Conservation (phyloP, 2,888 invertebrate species). For the Schizaphis graminum region DNA sequence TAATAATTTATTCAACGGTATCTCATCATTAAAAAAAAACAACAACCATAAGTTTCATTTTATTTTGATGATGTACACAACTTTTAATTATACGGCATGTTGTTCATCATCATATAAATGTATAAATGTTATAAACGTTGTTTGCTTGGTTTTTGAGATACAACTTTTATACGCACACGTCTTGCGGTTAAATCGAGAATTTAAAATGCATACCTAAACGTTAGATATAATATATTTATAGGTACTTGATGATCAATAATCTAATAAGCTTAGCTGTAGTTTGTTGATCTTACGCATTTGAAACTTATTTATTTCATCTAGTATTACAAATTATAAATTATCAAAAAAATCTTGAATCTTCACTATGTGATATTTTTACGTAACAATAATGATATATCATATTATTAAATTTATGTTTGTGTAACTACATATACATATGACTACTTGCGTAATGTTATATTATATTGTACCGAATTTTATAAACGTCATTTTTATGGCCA, state of each 20-base stretch:
- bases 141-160: neutral
- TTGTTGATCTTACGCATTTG: neutral
- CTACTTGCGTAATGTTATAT: neutral
- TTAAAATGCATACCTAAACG: neutral
- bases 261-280: neutral
- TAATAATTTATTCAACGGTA: constrained; percentile 14
- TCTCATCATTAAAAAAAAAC: neutral
- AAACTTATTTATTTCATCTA: neutral
- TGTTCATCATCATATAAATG: neutral
- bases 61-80: neutral
- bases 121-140: neutral
- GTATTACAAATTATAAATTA: neutral
- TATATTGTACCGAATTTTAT: neutral
- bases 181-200: neutral
- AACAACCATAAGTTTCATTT: neutral
- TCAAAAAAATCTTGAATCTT: neutral
- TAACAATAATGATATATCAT: neutral
- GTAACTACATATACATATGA: neutral
- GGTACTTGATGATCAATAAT: neutral
- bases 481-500: neutral
- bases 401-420: neutral
- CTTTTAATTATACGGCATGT: neutral
- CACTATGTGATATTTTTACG: neutral
- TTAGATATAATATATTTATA: neutral
- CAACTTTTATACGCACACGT: neutral